phyloP scores from a whole-genome alignment of 2,797 vertebrate genomes.

The Hydrolagus colliei region DNA sequence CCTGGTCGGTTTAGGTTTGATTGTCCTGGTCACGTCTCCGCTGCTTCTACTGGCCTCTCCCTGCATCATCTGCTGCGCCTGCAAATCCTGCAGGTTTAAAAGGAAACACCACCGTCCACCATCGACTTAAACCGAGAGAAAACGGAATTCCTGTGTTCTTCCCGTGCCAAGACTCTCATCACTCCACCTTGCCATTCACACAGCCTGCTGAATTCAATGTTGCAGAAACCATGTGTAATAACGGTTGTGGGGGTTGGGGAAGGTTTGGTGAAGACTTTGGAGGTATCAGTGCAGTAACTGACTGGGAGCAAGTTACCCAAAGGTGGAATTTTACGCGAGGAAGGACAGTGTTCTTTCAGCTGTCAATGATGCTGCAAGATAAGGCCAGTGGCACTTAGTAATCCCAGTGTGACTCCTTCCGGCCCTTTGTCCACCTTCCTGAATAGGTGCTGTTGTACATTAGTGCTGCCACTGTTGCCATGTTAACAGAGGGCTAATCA shows the following conservation, averaged over 20 bases:
- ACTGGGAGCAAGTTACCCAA: neutral
- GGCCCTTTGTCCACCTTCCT: neutral
- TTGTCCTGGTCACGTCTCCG: constrained; percentile 85
- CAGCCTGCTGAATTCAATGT: constrained; percentile 49
- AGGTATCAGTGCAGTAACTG: neutral
- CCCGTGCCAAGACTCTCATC: constrained; percentile 38
- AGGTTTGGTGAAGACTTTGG: neutral
- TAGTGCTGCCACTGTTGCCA: neutral
- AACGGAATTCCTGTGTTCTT: constrained; percentile 6
- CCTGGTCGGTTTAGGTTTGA: constrained; percentile 81
- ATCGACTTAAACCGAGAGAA: constrained; percentile 41
- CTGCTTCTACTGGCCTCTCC: constrained; percentile 87
- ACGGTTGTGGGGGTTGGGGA: neutral
- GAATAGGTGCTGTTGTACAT: neutral
- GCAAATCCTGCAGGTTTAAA: constrained; percentile 77
- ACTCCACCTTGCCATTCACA: constrained; percentile 41
- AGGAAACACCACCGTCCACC: constrained; percentile 63
- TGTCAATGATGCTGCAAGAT: neutral
- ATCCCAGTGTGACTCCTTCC: neutral
- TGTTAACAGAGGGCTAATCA: neutral
- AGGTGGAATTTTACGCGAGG: neutral
- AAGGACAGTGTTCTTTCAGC: neutral
- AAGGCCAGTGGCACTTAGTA: neutral
- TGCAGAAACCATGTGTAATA: constrained; percentile 38
- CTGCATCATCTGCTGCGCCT: constrained; percentile 87